phyloP scores from a whole-genome alignment of 1,140 invertebrate genomes.

The Rhagoletis pomonella region DNA sequence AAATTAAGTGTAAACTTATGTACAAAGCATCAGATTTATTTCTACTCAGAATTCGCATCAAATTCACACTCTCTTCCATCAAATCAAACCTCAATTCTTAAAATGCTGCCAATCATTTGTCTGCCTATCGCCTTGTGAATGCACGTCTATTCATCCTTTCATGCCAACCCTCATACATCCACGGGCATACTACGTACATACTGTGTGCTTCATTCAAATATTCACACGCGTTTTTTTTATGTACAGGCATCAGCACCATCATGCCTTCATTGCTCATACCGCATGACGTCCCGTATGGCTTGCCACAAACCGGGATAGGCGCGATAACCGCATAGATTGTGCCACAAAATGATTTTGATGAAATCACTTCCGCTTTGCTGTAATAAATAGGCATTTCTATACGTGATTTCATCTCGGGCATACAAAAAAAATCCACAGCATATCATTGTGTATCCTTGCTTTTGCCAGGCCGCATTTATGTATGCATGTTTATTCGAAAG shows the following conservation, averaged over 20 bases:
- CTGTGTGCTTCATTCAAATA: too few species aligned
- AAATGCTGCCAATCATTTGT: neutral
- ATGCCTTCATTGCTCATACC: neutral
- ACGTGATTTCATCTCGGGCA: neutral
- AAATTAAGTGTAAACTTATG: neutral
- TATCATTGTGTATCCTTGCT: neutral
- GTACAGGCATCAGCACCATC: neutral
- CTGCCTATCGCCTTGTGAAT: too few species aligned
- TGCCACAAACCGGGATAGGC: neutral
- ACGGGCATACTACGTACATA: too few species aligned
- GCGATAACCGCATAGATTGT: neutral
- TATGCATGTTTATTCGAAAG: neutral
- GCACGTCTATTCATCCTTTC: neutral
- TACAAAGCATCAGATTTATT: neutral
- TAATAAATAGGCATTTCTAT: slow-evolving; percentile 37
- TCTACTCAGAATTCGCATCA: neutral
- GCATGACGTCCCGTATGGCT: neutral
- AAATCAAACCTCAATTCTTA: neutral
- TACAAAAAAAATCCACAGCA: neutral
- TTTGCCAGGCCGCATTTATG: neutral
- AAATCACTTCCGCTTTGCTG: slow-evolving; percentile 17
- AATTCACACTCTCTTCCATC: neutral
- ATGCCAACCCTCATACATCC: neutral
- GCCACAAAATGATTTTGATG: slow-evolving; percentile 35
- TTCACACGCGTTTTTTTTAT: neutral